phyloP scores from a whole-genome alignment of 2,113 vertebrate species.

The Hippocampus zosterae region DNA sequence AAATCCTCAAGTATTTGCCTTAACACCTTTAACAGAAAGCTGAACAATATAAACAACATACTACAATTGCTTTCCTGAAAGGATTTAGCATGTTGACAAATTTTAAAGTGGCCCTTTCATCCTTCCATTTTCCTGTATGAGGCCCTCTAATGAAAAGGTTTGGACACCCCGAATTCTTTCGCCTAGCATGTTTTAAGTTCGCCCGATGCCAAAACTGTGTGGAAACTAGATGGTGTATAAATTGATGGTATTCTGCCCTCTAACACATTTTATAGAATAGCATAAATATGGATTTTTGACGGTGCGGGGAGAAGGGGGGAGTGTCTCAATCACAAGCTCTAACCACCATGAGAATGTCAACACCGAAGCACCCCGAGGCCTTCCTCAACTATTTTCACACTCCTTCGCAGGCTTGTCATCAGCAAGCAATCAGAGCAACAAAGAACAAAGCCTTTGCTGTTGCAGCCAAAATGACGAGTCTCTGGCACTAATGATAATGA shows the following conservation, averaged over 20 bases:
- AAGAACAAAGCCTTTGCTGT: slow-evolving; percentile 36
- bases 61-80: too few species aligned
- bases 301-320: not conserved
- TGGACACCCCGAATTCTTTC: not conserved
- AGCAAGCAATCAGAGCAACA: slow-evolving; percentile 25
- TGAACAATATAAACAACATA: too few species aligned
- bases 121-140: too few species aligned
- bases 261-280: not conserved
- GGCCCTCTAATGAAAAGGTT: too few species aligned
- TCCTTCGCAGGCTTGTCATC: slow-evolving; percentile 28
- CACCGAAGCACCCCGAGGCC: slow-evolving; percentile 16
- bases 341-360: slow-evolving; percentile 3
- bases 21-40: too few species aligned
- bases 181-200: not conserved
- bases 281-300: not conserved
- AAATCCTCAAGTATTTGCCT: too few species aligned
- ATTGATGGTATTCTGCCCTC: not conserved
- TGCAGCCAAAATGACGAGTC: not conserved
- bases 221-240: not conserved
- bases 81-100: too few species aligned
- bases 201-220: not conserved
- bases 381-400: slow-evolving; percentile 20
- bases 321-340: not conserved
- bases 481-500: not conserved
- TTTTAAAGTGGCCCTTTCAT: too few species aligned